A percentile compares a stretch with the other conserved stretches of the same genome.
Conservation (phyloP, 2,797 vertebrate species). For the Paratrypauchen microcephalus region DNA sequence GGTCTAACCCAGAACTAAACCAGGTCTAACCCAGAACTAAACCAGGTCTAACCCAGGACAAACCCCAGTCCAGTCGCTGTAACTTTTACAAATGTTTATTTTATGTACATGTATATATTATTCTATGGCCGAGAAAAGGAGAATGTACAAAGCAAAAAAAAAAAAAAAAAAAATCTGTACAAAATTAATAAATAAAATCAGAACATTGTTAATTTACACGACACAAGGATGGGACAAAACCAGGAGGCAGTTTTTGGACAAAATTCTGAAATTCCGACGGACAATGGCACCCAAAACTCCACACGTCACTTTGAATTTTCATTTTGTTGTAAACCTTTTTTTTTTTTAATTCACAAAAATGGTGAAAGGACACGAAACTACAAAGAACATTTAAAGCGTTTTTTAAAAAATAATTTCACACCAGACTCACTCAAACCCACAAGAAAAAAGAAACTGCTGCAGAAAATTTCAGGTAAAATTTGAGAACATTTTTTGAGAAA, state of each 20-base stretch:
- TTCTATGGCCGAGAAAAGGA: conserved; percentile 78
- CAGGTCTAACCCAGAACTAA: background rate
- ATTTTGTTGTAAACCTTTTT: conserved; percentile 49
- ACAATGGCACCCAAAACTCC: conserved; percentile 61
- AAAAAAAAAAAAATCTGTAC: conserved; percentile 64
- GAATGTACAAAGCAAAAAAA: conserved; percentile 77
- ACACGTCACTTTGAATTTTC: conserved; percentile 34
- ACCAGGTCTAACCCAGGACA: background rate
- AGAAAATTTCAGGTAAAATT: conserved; percentile 20
- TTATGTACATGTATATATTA: conserved; percentile 82
- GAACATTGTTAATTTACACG: conserved; percentile 44
- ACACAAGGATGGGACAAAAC: conserved; percentile 45
- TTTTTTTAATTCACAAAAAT: conserved; percentile 54
- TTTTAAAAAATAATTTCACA: background rate
- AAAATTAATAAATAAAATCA: conserved; percentile 79
- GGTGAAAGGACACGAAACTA: conserved; percentile 36
- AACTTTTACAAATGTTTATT: conserved; percentile 80
- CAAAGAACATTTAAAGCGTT: conserved; percentile 23
- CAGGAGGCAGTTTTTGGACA: conserved; percentile 52
- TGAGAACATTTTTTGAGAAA: background rate
- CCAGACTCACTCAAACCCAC: background rate
- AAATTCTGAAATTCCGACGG: conserved; percentile 58
- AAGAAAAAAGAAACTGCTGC: conserved; percentile 32
- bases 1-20: background rate
- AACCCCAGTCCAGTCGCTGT: background rate